Base-by-base conservation (phyloP, 2,888 invertebrate genomes). In the Keiferia lycopersicella region DNA sequence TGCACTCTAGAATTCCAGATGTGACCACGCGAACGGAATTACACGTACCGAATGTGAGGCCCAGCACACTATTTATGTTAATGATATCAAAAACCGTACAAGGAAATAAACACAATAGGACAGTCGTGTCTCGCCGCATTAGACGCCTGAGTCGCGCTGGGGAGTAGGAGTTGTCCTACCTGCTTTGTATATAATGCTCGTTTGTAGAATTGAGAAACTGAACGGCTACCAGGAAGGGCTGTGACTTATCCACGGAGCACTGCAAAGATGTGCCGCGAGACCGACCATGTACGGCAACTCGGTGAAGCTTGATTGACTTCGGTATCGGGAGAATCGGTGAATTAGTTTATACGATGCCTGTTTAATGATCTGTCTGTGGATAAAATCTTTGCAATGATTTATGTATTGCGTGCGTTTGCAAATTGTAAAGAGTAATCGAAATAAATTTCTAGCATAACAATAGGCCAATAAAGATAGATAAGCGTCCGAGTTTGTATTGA, bases 91-190 rank as follows among this genome's bases (percentile, higher is more conserved):
- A 88, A 87, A 83, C 86, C 87, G 77, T 86, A 85, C 82, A 87
- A 87, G 88, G 87, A 87, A 87, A 87, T 87, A 86, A 87, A 87
- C 87, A 88, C 89, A 88, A 88, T 88, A 86, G 87, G 88, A 86
- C 88, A 87, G 86, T 87, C 84, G 84, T 85, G 87, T 87, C 87
- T 87, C 78, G 82, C 81, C 84, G 82, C 84, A 85, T 86, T 87
- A 86, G 87, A 87, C 83, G 85, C 82, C 81, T 79, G 79, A 82
- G 85, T 83, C 82, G 80, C 79, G 82, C 76, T 76, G 77, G 83
- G 83, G 85, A 85, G 86, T 87, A 87, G 87, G 82, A 34, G 81
- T 87, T 87, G 87, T 82, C 81, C 80, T 82, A 83, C 82, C 85
- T 85, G 82, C 82, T 88, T 87, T 87, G 87, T 87, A 87, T 87